Conservation (phyloP, 2,113 vertebrate species). For the Spizaetus ornatus region DNA sequence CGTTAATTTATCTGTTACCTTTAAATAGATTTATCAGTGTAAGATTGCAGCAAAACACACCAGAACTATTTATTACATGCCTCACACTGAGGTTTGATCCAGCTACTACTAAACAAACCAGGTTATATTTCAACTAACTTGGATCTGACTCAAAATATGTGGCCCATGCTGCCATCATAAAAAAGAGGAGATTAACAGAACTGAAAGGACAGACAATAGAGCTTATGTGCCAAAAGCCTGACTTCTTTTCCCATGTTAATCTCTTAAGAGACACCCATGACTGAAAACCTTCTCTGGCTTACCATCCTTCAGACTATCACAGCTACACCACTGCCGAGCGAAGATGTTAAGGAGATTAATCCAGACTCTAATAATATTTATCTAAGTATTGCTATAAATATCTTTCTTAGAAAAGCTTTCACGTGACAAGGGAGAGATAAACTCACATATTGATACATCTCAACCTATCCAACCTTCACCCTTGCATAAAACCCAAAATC, state of each 20-base stretch:
- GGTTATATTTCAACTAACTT: neutral
- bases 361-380: slow-evolving; percentile 1
- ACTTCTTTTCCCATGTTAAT: slow-evolving; percentile 13
- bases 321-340: neutral
- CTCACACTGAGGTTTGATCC: neutral
- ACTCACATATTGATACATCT: neutral
- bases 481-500: neutral
- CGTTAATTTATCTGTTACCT: neutral
- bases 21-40: neutral
- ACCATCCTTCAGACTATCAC: neutral
- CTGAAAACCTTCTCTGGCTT: neutral
- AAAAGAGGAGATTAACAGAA: slow-evolving; percentile 10
- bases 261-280: neutral
- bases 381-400: neutral
- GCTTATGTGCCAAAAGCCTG: neutral
- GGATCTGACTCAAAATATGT: neutral
- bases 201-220: neutral
- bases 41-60: neutral
- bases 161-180: neutral
- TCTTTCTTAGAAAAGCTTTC: neutral
- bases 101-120: neutral
- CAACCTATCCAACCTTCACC: neutral
- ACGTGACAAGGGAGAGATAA: neutral
- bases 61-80: neutral
- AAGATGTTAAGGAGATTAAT: slow-evolving; percentile 19